Percentiles rank a stretch among this genome's conserved stretches.
phyloP scores from a whole-genome alignment of 2,113 vertebrate species.

The Solea solea region DNA sequence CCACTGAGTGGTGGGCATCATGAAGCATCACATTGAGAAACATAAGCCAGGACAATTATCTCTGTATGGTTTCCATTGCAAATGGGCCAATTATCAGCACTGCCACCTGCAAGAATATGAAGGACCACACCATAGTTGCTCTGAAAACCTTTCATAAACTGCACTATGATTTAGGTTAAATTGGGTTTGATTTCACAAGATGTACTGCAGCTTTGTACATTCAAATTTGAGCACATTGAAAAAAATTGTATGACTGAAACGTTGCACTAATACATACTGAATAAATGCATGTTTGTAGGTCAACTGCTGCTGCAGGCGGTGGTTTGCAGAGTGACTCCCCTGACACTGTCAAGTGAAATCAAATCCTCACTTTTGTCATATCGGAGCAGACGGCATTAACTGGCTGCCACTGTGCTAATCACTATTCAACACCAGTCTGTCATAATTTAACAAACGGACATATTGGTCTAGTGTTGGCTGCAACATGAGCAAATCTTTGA shows the following conservation, averaged over 20 bases:
- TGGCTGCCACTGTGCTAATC: slow-evolving; percentile 20
- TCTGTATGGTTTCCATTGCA: slow-evolving; percentile 44
- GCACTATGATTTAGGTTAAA: slow-evolving; percentile 23
- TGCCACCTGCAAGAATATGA: slow-evolving; percentile 53
- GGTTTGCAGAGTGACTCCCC: slow-evolving; percentile 4
- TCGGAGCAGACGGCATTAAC: slow-evolving; percentile 12
- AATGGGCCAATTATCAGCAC: slow-evolving; percentile 42
- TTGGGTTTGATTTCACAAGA: not conserved
- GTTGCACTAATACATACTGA: not conserved
- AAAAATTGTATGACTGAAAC: not conserved
- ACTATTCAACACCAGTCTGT: slow-evolving; percentile 21
- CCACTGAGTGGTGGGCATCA: slow-evolving; percentile 1
- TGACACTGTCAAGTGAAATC: slow-evolving; percentile 35
- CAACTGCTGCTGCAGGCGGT: slow-evolving; percentile 4
- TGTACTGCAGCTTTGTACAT: not conserved
- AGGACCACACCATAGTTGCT: slow-evolving; percentile 15
- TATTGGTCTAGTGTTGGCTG: not conserved
- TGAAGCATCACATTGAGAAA: slow-evolving; percentile 34
- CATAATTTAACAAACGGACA: slow-evolving; percentile 16
- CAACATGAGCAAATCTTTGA: slow-evolving; percentile 21
- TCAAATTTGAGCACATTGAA: not conserved
- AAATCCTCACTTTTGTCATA: slow-evolving; percentile 25
- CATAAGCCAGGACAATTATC: slow-evolving; percentile 59
- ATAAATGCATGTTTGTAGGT: slow-evolving; percentile 5
- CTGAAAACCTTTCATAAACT: slow-evolving; percentile 11